These are phyloP conservation scores for Orchestes rusci DNA, from an alignment of 2,888 invertebrate genomes.

Conservation along the genomic window DNA sequence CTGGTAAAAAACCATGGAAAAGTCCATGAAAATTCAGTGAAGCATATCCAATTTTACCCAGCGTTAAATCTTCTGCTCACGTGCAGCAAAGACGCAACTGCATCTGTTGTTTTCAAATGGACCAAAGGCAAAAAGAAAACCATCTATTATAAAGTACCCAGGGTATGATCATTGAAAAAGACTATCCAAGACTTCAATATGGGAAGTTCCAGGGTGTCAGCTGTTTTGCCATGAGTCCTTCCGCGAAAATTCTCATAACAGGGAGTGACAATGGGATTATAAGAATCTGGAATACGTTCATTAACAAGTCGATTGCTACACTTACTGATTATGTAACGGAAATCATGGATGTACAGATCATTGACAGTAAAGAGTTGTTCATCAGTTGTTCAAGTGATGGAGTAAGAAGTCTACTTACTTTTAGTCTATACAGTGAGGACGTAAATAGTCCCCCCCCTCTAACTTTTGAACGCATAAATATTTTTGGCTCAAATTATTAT, in stretches of 20 bases:
- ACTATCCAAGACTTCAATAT: constrained; percentile 2
- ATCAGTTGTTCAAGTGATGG: constrained; percentile 51
- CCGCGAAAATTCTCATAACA: constrained; percentile 48
- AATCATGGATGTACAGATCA: constrained; percentile 49
- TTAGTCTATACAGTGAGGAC: too few relatives aligned
- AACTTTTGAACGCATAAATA: too few relatives aligned
- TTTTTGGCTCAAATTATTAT: too few relatives aligned
- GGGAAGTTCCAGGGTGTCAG: constrained; percentile 47
- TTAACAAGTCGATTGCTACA: constrained; percentile 39
- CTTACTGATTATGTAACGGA: constrained; percentile 40
- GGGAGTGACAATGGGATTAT: constrained; percentile 51
- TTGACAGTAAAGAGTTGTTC: constrained; percentile 46
- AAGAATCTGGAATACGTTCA: constrained; percentile 51
- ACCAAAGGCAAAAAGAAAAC: constrained; percentile 47
- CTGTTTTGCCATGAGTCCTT: constrained; percentile 49
- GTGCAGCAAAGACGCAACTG: constrained; percentile 51
- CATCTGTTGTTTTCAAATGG: constrained; percentile 46
- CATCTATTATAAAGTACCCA: constrained; percentile 49
- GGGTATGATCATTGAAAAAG: constrained; percentile 42
- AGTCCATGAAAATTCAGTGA: constrained; percentile 48
- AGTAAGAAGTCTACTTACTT: too few relatives aligned
- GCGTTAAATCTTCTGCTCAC: constrained; percentile 47
- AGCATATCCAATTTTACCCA: constrained; percentile 45
- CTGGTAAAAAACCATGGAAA: constrained; percentile 42
- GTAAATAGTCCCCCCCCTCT: too few relatives aligned